Evolutionary conservation across 2,888 invertebrate genomes (phyloP).

Genomic region (Megaustenia siamemsis): DNA sequence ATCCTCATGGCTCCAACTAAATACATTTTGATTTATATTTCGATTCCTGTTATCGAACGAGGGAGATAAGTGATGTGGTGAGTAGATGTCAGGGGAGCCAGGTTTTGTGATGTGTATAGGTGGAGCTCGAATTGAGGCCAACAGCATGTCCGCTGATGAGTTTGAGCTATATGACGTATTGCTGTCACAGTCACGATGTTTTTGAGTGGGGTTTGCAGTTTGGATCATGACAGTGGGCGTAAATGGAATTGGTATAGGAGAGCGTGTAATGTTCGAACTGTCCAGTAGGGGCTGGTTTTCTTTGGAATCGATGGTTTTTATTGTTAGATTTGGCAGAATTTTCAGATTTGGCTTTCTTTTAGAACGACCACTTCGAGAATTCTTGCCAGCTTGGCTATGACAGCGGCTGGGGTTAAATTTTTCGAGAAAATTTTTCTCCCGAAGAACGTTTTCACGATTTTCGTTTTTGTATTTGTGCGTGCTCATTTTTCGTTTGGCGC

Average conservation of each 20-base stretch:
- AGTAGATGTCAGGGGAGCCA: background rate
- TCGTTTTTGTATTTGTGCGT: background rate
- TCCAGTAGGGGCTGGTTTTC: constrained; percentile 4
- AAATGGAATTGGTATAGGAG: constrained; percentile 61
- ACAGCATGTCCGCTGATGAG: constrained; percentile 57
- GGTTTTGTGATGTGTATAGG: constrained; percentile 7
- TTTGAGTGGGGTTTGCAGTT: constrained; percentile 46
- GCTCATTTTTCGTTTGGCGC: constrained; percentile 34
- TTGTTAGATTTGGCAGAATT: constrained; percentile 51
- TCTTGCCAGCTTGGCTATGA: background rate
- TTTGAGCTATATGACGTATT: constrained; percentile 58
- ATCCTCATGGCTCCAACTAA: constrained; percentile 43
- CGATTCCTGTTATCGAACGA: background rate
- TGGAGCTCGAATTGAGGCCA: constrained; percentile 13
- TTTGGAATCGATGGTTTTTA: constrained; percentile 40
- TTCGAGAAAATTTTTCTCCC: background rate
- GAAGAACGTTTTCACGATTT: background rate
- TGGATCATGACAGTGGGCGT: constrained; percentile 62
- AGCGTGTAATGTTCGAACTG: constrained; percentile 1
- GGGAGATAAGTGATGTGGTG: constrained; percentile 28
- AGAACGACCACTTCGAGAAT: background rate
- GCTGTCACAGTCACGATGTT: constrained; percentile 45
- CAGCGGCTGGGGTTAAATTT: constrained; percentile 20
- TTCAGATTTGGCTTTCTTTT: constrained; percentile 20
- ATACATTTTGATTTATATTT: background rate